A percentile compares a stretch with the other conserved stretches of the same genome.
These are phyloP conservation scores for Ranitomeya variabilis DNA, from an alignment of 2,113 vertebrate genomes.

Conservation along the genomic window DNA sequence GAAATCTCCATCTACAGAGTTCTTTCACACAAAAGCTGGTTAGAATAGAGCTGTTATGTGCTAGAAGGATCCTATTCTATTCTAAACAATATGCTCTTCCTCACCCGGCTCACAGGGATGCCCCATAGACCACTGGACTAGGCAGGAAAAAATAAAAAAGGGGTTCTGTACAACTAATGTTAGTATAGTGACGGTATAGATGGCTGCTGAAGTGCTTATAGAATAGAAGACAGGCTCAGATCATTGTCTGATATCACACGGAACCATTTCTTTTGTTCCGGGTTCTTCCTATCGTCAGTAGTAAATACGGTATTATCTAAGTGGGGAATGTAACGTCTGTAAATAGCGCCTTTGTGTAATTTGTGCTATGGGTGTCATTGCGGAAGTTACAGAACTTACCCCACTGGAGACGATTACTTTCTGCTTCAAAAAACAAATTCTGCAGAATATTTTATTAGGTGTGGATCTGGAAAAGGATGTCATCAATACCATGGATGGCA, in stretches of 20 bases:
- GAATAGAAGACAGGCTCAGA: background rate
- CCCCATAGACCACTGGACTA: background rate
- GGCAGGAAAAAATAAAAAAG: background rate
- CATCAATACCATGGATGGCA: too few species aligned
- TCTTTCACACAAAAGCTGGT: constrained; percentile 40
- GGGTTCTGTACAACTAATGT: background rate
- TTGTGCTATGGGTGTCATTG: too few species aligned
- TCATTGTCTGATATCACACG: background rate
- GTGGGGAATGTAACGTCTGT: too few species aligned
- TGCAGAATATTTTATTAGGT: too few species aligned
- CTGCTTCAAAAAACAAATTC: too few species aligned
- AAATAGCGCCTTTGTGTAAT: too few species aligned
- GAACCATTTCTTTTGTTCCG: background rate
- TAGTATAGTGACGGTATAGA: background rate
- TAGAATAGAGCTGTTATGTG: constrained; percentile 37
- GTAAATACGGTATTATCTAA: background rate
- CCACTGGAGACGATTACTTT: too few species aligned
- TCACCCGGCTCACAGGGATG: background rate
- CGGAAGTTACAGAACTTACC: too few species aligned
- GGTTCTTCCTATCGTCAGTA: background rate
- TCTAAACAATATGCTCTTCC: constrained; percentile 12
- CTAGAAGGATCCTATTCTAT: constrained; percentile 40
- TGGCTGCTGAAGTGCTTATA: background rate
- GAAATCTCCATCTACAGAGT: constrained; percentile 9
- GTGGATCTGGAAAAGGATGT: too few species aligned